Conservation (phyloP, 2,797 vertebrate genomes). For the Aphelocoma californica region DNA sequence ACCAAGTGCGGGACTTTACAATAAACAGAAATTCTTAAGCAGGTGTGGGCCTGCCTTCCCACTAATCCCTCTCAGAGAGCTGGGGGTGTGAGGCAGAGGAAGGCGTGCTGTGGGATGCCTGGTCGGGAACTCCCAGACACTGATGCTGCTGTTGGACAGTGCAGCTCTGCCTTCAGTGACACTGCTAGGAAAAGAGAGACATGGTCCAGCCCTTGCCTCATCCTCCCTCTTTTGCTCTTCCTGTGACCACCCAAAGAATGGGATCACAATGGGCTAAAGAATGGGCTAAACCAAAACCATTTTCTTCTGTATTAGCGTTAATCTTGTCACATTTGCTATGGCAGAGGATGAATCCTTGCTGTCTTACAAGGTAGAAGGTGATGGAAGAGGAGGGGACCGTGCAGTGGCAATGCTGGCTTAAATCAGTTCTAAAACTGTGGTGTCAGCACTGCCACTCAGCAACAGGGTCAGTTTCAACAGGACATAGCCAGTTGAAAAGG, state of each 20-base stretch:
- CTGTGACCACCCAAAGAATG: background rate
- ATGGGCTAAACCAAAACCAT: background rate
- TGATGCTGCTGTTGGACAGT: background rate
- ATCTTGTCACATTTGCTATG: fast-evolving
- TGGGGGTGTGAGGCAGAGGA: background rate
- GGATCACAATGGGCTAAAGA: too few species aligned
- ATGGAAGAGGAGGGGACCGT: background rate
- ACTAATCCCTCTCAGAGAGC: background rate
- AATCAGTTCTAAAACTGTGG: background rate
- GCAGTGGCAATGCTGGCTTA: background rate
- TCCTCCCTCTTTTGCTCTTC: background rate
- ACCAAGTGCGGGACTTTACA: fast-evolving
- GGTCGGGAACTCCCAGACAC: fast-evolving
- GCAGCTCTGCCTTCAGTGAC: background rate
- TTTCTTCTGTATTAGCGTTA: background rate
- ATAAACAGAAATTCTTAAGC: background rate
- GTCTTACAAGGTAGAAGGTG: background rate
- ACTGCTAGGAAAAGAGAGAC: background rate
- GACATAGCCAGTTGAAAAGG: background rate
- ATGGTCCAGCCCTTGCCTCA: background rate
- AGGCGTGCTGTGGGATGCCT: background rate
- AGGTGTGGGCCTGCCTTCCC: background rate
- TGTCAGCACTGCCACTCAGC: background rate
- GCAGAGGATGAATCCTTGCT: background rate
- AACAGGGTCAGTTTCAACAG: too few species aligned